These are phyloP conservation scores for Heteractis magnifica DNA, from an alignment of 92 coral and sea anemone genomes.

Conservation along the genomic window DNA sequence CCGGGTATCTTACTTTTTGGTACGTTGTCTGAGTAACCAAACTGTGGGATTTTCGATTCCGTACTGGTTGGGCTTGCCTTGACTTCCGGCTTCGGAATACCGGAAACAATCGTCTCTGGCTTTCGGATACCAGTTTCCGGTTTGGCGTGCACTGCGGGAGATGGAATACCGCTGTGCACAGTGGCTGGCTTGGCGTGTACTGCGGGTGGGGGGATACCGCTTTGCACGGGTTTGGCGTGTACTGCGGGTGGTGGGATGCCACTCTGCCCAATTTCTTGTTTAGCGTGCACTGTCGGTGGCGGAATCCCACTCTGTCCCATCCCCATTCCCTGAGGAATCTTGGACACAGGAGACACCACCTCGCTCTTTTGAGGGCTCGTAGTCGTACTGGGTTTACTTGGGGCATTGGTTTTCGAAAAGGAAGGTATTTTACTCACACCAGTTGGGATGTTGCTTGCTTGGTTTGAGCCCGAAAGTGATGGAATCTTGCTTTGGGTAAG, in stretches of 20 bases:
- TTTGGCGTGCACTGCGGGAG: conserved; percentile 23
- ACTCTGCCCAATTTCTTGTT: conserved; percentile 32
- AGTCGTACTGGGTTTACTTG: conserved; percentile 17
- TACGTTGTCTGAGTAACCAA: conserved; percentile 4
- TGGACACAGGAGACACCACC: conserved; percentile 34
- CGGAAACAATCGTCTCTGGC: conserved; percentile 1
- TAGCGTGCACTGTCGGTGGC: conserved; percentile 12
- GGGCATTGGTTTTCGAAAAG: conserved; percentile 22
- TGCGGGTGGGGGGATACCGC: conserved; percentile 23
- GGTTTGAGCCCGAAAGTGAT: conserved; percentile 26
- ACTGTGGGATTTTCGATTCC: conserved; percentile 44
- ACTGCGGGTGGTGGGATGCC: conserved; percentile 29
- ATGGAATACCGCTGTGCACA: conserved; percentile 18
- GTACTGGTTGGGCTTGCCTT: conserved; percentile 25
- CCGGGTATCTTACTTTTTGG: conserved; percentile 31
- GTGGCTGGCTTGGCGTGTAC: conserved; percentile 24
- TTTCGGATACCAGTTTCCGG: conserved; percentile 42
- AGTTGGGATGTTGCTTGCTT: conserved; percentile 41
- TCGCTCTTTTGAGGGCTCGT: conserved; percentile 5
- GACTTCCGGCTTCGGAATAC: conserved; percentile 27
- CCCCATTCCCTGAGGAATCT: conserved; percentile 31
- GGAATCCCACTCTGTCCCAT: conserved; percentile 31
- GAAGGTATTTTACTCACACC: conserved; percentile 63
- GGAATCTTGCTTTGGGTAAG: conserved; percentile 41
- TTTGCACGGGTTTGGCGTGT: conserved; percentile 31